A percentile compares a stretch with the other conserved stretches of the same genome.
phyloP scores from a whole-genome alignment of 2,888 invertebrate species.

The Chorisops tibialis region DNA sequence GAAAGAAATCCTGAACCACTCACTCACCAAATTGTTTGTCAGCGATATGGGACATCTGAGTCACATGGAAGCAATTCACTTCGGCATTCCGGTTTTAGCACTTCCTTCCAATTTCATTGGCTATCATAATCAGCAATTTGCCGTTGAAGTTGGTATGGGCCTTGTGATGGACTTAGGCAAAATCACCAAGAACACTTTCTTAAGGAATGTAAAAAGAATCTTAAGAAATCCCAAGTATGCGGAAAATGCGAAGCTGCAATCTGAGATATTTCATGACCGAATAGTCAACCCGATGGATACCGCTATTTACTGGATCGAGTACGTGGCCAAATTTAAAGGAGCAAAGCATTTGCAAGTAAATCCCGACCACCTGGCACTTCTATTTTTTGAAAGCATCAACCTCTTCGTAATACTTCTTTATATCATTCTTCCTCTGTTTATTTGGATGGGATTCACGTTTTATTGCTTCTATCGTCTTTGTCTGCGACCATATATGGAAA shows the following conservation, averaged over 20 bases:
- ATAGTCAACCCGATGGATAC: conserved; percentile 24
- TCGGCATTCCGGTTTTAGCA: conserved; percentile 56
- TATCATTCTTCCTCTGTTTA: too few species aligned
- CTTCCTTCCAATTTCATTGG: too few species aligned
- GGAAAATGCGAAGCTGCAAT: conserved; percentile 12
- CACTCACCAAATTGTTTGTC: conserved; percentile 60
- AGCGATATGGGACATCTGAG: conserved; percentile 66
- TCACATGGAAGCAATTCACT: conserved; percentile 59
- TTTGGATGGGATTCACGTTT: too few species aligned
- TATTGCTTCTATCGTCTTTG: too few species aligned
- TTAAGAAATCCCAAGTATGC: conserved; percentile 39
- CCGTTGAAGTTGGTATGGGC: too few species aligned
- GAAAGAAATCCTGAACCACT: conserved; percentile 61
- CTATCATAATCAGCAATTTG: too few species aligned
- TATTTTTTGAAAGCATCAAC: too few species aligned
- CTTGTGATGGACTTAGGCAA: too few species aligned
- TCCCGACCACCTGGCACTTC: too few species aligned
- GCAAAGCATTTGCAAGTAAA: conserved; percentile 16
- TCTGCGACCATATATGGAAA: too few species aligned
- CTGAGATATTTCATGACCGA: conserved; percentile 19
- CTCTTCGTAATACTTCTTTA: too few species aligned
- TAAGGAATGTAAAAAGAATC: conserved; percentile 35
- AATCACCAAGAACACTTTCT: too few species aligned
- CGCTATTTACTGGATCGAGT: conserved; percentile 29
- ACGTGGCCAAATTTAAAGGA: conserved; percentile 24